These are phyloP conservation scores for Macaca nemestrina DNA, from an alignment of 2,113 vertebrate species.

Conservation along the genomic window DNA sequence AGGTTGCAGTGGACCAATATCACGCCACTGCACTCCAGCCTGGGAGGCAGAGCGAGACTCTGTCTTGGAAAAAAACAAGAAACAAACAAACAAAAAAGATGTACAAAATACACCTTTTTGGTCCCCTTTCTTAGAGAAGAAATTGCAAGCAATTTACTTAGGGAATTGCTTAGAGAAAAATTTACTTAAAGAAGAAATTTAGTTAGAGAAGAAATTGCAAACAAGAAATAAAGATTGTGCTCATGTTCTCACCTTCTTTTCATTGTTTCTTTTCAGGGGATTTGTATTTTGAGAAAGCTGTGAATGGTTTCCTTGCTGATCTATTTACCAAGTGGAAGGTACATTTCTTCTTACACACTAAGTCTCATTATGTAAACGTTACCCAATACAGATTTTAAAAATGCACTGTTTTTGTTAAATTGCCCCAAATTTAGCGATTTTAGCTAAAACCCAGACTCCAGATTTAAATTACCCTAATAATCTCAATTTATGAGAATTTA, in stretches of 20 bases:
- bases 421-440: not conserved
- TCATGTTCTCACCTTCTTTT: not conserved
- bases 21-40: no score
- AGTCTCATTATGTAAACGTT: not conserved
- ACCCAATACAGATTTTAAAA: constrained; percentile 7
- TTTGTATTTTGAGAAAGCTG: constrained; percentile 98
- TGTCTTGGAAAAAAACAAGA: no score
- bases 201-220: not conserved
- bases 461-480: not conserved
- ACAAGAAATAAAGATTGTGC: not conserved
- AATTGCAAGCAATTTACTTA: no score
- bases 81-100: no score
- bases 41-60: no score
- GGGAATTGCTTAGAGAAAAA: not conserved
- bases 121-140: not conserved
- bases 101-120: not conserved
- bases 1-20: no score
- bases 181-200: not conserved
- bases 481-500: not conserved
- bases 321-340: constrained; percentile 99
- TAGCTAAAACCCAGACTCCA: not conserved
- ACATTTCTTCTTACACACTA: constrained; percentile 38
- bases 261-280: constrained; percentile 88
- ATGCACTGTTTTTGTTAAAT: not conserved
- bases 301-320: constrained; percentile 98